Evolutionary conservation across 2,113 vertebrate species (phyloP).

Genomic region (Panurus biarmicus): DNA sequence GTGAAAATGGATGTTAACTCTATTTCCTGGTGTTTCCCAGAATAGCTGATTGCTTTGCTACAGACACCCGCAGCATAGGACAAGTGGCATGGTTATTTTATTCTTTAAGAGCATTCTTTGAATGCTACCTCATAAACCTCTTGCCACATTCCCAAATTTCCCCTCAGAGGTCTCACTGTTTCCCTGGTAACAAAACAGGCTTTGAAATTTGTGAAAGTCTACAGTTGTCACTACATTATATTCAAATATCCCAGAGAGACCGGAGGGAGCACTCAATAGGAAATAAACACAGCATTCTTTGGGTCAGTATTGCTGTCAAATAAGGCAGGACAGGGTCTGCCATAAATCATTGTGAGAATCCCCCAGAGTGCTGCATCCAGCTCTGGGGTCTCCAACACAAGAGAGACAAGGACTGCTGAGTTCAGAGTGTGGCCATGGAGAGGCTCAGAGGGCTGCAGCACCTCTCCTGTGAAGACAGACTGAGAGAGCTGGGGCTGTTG

Average conservation of each 20-base stretch:
- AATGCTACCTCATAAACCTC: not conserved
- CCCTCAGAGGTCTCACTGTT: not conserved
- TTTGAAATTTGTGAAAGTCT: not conserved
- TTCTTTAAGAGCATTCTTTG: not conserved
- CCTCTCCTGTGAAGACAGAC: not conserved
- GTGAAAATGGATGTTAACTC: not conserved
- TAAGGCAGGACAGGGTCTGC: not conserved
- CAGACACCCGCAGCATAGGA: not conserved
- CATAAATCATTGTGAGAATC: not conserved
- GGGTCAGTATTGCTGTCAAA: not conserved
- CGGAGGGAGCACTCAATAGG: not conserved
- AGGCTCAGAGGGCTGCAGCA: not conserved
- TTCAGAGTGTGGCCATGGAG: not conserved
- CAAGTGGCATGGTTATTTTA: not conserved
- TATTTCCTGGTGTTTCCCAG: not conserved
- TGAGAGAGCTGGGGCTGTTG: not conserved
- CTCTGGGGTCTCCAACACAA: not conserved
- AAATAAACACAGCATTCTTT: not conserved
- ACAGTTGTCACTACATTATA: not conserved
- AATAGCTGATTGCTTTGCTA: not conserved
- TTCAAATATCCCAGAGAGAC: not conserved
- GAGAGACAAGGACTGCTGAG: accelerated
- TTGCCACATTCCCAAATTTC: not conserved
- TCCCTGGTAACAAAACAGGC: not conserved
- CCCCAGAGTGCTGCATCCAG: not conserved